Conservation (phyloP, 2,888 invertebrate species). For the Drosophila antonietae region DNA sequence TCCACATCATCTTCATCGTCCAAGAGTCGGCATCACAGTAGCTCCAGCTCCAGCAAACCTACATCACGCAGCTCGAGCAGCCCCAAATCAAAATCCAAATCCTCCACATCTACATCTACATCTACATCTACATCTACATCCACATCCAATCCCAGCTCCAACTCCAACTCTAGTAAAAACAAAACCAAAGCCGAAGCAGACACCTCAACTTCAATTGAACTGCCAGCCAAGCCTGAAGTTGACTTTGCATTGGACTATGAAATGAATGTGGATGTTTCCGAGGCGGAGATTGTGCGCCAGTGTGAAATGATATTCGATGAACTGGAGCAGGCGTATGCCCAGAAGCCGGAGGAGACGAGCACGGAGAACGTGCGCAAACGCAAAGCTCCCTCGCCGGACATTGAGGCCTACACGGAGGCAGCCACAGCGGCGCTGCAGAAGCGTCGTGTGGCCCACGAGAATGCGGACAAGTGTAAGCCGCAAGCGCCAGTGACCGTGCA, state of each 20-base stretch:
- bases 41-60: conserved; percentile 51
- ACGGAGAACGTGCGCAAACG: conserved; percentile 61
- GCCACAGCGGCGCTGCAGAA: conserved; percentile 84
- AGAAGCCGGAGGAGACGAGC: conserved; percentile 67
- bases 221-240: conserved; percentile 16
- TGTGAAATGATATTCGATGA: conserved; percentile 95
- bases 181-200: conserved; percentile 33
- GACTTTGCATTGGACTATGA: conserved; percentile 79
- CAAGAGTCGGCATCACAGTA: conserved; percentile 40
- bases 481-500: conserved; percentile 84
- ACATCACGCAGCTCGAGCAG: conserved; percentile 36
- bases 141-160: conserved; percentile 28
- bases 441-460: conserved; percentile 91
- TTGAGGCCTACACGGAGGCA: conserved; percentile 83
- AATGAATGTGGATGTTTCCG: conserved; percentile 84
- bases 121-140: conserved; percentile 9
- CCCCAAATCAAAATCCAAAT: conserved; percentile 40
- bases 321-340: conserved; percentile 85
- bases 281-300: conserved; percentile 91
- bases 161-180: conserved; percentile 27
- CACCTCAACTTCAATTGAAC: background rate
- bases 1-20: conserved; percentile 47
- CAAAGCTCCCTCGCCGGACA: conserved; percentile 74
- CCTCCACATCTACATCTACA: conserved; percentile 10
- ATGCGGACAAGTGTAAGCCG: conserved; percentile 85